Base-by-base conservation (phyloP, 2,113 vertebrate species). In the Ia io region DNA sequence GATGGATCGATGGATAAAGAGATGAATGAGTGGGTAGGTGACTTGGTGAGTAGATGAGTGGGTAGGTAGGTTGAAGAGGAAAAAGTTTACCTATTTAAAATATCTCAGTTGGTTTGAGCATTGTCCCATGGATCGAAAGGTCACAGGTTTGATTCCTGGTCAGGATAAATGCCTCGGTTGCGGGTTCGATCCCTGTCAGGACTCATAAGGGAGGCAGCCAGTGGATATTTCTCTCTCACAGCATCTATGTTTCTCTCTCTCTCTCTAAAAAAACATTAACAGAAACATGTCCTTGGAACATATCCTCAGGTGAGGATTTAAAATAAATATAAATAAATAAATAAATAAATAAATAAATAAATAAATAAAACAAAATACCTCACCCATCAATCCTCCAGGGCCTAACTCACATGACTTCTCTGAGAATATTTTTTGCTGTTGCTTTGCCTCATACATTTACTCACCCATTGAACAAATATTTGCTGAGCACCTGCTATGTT, bases 21-120 rank as follows among this genome's bases (percentile, higher is more conserved):
- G 82, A 23, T 47, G 20, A 7, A 37, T 71, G 32, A n/a, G 6
- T 69, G 20, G 18, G 18, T 84, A 59, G 6, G 69, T 59, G 56
- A 87, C 30, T 42, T 17, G 35, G 11, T 78, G 44, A 5, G 44
- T 77, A 77, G 22, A 88, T 49, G 42, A 49, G 23, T 47, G 47
- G 20, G 23, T 61, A 37, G n/a, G 76, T 69, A 18, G 23, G 30
- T 5, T 44, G 37, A 63, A 78, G 32, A 67, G 35, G 17, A 78
- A 32, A 92, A 93, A 95, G 17, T 65, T 28, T 70, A 65, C 28
- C 49, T 93, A 18, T 71, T 93, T 65, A 49, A 84, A 92, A 65
- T 42, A 20, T 30, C 49, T 37, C 32, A 80, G 61, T 63, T 63
- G 61, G 61, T 63, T 65, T 32, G 30, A 32, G 30, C 63, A n/a